Conservation (phyloP, 2,888 invertebrate species). For the Mythimna lalbum region DNA sequence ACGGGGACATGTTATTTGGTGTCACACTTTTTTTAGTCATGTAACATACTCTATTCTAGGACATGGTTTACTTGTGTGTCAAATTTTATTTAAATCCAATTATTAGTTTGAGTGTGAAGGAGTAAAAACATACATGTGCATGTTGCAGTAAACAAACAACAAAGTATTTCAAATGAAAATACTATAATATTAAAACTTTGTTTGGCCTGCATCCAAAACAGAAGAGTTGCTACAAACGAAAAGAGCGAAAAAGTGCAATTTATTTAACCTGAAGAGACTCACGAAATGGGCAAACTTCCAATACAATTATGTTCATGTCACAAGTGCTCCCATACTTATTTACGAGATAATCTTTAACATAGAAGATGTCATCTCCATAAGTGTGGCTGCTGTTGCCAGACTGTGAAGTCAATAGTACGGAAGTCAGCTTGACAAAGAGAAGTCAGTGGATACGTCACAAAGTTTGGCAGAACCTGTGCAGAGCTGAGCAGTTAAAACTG, state of each 20-base stretch:
- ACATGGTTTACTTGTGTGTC: too few relatives aligned
- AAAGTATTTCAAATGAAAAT: neutral
- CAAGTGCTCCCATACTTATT: constrained; percentile 7
- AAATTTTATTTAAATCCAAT: too few relatives aligned
- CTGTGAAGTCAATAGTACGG: too few relatives aligned
- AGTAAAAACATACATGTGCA: too few relatives aligned
- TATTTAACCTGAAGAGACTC: constrained; percentile 40
- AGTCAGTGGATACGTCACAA: too few relatives aligned
- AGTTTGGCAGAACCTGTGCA: too few relatives aligned
- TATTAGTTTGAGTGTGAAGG: too few relatives aligned
- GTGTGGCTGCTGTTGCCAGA: neutral
- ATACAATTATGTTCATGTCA: constrained; percentile 30
- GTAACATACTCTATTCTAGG: too few relatives aligned
- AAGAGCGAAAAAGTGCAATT: constrained; percentile 32
- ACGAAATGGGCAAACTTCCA: constrained; percentile 51
- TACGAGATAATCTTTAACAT: neutral
- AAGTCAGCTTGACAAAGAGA: too few relatives aligned
- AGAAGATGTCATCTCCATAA: neutral
- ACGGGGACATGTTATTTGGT: too few relatives aligned
- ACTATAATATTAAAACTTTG: constrained; percentile 19
- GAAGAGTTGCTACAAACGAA: constrained; percentile 20
- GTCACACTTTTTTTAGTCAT: too few relatives aligned
- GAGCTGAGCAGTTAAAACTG: too few relatives aligned
- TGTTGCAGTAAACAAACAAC: neutral
- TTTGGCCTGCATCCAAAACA: constrained; percentile 47